phyloP scores from a whole-genome alignment of 2,113 vertebrate genomes.

The Ciconia maguari region DNA sequence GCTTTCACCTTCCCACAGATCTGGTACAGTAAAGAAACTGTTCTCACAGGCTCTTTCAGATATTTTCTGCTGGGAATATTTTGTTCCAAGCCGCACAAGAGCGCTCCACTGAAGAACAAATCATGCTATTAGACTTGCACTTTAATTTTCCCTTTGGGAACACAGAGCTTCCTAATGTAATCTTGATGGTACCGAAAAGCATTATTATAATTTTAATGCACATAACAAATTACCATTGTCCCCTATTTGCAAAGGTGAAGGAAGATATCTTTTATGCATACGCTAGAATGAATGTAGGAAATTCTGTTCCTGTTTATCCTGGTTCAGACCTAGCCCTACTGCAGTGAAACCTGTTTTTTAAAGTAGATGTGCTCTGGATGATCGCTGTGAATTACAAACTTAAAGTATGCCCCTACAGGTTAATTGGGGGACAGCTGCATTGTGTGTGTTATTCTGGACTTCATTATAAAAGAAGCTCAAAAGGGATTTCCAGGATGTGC shows the following conservation, averaged over 20 bases:
- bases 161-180: neutral
- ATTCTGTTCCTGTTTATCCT: neutral
- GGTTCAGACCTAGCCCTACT: neutral
- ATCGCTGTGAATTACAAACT: neutral
- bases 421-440: neutral
- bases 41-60: neutral
- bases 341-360: neutral
- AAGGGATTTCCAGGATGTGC: neutral
- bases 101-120: neutral
- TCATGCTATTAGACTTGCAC: neutral
- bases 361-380: neutral
- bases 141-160: conserved; percentile 47
- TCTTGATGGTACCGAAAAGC: neutral
- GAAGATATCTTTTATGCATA: neutral
- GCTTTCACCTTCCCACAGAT: neutral
- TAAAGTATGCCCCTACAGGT: neutral
- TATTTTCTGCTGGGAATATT: neutral
- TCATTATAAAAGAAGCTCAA: neutral
- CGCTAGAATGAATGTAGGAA: neutral
- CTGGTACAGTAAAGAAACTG: neutral
- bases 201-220: neutral
- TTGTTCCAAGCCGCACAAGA: neutral
- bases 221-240: neutral
- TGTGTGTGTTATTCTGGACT: neutral
- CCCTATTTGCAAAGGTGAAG: neutral